Evolutionary conservation across 2,797 vertebrate species (phyloP).

Genomic region (Tauraco hartlaubi): DNA sequence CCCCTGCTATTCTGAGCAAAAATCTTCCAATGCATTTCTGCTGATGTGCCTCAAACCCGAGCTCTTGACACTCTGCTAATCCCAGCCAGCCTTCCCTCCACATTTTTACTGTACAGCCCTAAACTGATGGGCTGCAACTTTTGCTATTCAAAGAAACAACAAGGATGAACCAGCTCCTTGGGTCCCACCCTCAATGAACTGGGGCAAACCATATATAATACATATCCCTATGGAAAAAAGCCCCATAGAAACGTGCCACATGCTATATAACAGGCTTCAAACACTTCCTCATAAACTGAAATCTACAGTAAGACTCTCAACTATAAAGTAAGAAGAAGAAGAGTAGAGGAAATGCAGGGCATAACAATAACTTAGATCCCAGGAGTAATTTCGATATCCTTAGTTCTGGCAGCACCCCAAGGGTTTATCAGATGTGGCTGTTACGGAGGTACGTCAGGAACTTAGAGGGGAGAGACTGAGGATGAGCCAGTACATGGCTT

Average conservation of each 20-base stretch:
- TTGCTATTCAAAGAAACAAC: neutral
- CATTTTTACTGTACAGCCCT: neutral
- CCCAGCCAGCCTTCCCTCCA: slow-evolving; percentile 6
- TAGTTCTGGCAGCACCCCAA: neutral
- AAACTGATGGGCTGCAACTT: neutral
- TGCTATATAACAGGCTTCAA: neutral
- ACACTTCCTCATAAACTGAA: neutral
- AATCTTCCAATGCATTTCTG: slow-evolving; percentile 42
- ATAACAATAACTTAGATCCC: neutral
- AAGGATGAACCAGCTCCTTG: neutral
- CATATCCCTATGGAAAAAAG: neutral
- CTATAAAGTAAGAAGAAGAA: neutral
- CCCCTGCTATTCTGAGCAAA: slow-evolving; percentile 49
- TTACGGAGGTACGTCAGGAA: neutral
- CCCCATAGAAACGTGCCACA: neutral
- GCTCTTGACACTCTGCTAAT: slow-evolving; percentile 15
- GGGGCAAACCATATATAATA: neutral
- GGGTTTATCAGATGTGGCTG: neutral
- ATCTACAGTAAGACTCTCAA: neutral
- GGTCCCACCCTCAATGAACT: neutral
- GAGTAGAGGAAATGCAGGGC: neutral
- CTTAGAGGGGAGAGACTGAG: neutral
- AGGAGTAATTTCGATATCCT: neutral
- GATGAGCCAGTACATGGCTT: neutral
- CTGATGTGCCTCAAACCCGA: slow-evolving; percentile 56